phyloP scores from a whole-genome alignment of 1,140 invertebrate genomes.

The Atopsyche davidsoni region DNA sequence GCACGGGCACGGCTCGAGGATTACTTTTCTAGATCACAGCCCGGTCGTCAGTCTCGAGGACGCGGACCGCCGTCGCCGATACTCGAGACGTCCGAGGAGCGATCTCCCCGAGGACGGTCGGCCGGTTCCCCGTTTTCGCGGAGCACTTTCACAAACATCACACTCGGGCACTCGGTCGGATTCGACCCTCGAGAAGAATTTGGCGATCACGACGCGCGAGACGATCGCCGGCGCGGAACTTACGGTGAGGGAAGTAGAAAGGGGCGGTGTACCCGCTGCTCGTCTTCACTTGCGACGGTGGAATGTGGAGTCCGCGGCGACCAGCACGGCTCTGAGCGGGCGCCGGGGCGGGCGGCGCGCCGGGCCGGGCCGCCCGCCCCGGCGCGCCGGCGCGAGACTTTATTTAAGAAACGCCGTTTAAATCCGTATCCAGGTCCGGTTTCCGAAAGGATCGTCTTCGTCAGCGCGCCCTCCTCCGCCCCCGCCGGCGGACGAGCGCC shows the following conservation, averaged over 20 bases:
- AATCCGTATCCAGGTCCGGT: conserved; percentile 30
- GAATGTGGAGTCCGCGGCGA: conserved; percentile 53
- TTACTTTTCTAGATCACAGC: too few species aligned
- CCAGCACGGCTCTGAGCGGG: conserved; percentile 46
- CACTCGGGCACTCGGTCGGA: too few species aligned
- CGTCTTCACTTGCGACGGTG: conserved; percentile 35
- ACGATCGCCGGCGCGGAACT: too few species aligned
- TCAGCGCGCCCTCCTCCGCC: conserved; percentile 22
- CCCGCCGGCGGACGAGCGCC: conserved; percentile 6
- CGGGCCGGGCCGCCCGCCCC: conserved; percentile 3
- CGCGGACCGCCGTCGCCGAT: too few species aligned
- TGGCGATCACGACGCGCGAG: too few species aligned
- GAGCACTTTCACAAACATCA: too few species aligned
- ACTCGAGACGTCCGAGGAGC: too few species aligned
- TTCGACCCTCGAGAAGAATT: too few species aligned
- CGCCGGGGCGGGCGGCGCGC: conserved; percentile 27
- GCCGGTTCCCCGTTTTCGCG: too few species aligned
- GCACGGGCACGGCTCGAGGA: too few species aligned
- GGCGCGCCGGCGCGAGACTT: conserved; percentile 14
- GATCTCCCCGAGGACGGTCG: too few species aligned
- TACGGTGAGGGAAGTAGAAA: conserved; percentile 24
- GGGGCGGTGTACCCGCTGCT: conserved; percentile 23
- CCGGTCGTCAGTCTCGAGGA: too few species aligned
- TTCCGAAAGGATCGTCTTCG: conserved; percentile 30
- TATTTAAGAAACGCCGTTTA: conserved; percentile 24